Evolutionary conservation across 2,888 invertebrate genomes (phyloP), one percentile per base, ranked within the genome.

Genomic region (Heliconius charithonia): DNA sequence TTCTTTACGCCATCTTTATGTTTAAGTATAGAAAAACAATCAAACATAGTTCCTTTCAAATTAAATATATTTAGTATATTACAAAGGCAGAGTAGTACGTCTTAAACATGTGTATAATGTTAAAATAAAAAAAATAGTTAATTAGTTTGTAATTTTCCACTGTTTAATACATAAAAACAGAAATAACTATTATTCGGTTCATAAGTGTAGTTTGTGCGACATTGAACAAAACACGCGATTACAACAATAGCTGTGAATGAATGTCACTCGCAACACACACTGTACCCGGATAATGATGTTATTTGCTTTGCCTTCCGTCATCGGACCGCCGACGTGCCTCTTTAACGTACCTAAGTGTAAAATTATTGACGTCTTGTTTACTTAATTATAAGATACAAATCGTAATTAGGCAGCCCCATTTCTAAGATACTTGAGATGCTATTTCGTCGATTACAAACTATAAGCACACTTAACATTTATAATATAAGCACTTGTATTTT

Each of bases 221-320:
- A 93, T 93, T 93, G 92, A 93, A 88, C 88, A 86, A 84, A 88
- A 86, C 90, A 90, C 88, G 89, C 91, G 88, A 90, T 90, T 78
- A 89, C 86, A 89, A 90, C 89, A 91, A 91, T 92, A 87, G 90
- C 87, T 88, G 89, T 90, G 92, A 90, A 92, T 91, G 90, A 89
- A 90, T 90, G 89, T 89, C 87, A 87, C 86, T 86, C 86, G 83
- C 69, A 83, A 86, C 83, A 83, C 83, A 85, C 87, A 87, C 86
- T 73, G 85, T 88, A 90, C 88, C 89, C 90, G 91, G 91, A 90
- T 92, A 92, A 91, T 91, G 88, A 91, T 91, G 89, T 89, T 92
- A 89, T 93, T 92, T 92, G 88, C 88, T 88, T 89, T 87, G 88
- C 88, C 91, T 92, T 93, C 93, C 92, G 92, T 91, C 91, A 92